Percentiles rank a stretch among this genome's conserved stretches.
phyloP scores from a whole-genome alignment of 1,140 invertebrate genomes.

The Pseudomyrmex gracilis region DNA sequence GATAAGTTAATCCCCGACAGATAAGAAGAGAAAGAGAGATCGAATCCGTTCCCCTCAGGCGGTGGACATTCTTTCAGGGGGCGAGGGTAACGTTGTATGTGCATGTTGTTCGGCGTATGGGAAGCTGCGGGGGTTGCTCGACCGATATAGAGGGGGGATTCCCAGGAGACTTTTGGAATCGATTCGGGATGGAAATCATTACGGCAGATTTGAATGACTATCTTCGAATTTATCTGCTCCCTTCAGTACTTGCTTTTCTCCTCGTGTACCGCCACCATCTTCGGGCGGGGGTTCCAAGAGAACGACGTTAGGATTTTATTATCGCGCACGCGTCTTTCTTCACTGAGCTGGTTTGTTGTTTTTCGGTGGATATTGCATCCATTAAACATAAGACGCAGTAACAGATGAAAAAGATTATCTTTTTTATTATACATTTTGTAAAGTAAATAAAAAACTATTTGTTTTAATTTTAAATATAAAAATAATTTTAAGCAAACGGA shows the following conservation, averaged over 20 bases:
- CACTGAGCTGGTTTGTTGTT: not conserved
- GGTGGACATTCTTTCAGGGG: conserved; percentile 74
- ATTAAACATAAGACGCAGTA: conserved; percentile 21
- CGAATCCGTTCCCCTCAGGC: conserved; percentile 69
- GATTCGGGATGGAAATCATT: conserved; percentile 86
- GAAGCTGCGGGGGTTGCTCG: conserved; percentile 64
- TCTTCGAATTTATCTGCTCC: conserved; percentile 83
- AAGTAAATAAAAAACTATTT: too few species aligned
- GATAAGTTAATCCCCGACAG: conserved; percentile 85
- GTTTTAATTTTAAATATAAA: too few species aligned
- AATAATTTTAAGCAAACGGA: too few species aligned
- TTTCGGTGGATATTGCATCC: conserved; percentile 9
- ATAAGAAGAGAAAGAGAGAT: conserved; percentile 81
- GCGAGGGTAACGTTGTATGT: conserved; percentile 76
- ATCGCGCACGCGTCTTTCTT: conserved; percentile 29
- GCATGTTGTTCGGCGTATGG: conserved; percentile 76
- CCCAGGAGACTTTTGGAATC: conserved; percentile 84
- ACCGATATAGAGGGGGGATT: conserved; percentile 77
- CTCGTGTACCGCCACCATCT: conserved; percentile 41
- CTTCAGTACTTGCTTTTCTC: conserved; percentile 63
- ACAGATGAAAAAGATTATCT: not conserved
- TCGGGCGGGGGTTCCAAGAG: conserved; percentile 60
- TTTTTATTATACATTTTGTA: too few species aligned
- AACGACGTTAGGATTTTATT: conserved; percentile 64
- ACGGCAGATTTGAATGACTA: conserved; percentile 85